Percentiles rank a stretch among this genome's conserved stretches.
Evolutionary conservation across 2,797 vertebrate genomes (phyloP).

Genomic region (Epinephelus coioides): DNA sequence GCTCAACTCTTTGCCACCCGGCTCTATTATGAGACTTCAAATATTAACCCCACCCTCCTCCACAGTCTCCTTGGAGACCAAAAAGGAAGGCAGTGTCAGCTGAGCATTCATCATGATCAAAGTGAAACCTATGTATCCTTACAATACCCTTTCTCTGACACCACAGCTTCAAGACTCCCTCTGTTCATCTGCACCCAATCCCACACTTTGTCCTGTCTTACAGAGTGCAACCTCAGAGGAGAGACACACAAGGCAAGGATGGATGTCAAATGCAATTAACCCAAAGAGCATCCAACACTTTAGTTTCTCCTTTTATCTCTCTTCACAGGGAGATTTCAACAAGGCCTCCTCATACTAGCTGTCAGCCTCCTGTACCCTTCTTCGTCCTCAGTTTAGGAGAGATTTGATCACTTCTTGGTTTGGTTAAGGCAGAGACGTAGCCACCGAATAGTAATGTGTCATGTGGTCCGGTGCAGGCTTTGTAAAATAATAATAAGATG

Average conservation of each 20-base stretch:
- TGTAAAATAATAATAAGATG: slow-evolving; percentile 7
- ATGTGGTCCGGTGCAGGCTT: slow-evolving; percentile 3
- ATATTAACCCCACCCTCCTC: slow-evolving; percentile 55
- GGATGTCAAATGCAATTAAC: slow-evolving; percentile 84
- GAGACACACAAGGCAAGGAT: slow-evolving; percentile 67
- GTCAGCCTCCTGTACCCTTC: slow-evolving; percentile 62
- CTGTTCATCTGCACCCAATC: slow-evolving; percentile 75
- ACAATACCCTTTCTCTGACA: slow-evolving; percentile 62
- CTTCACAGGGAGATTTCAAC: slow-evolving; percentile 73
- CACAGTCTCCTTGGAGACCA: slow-evolving; percentile 66
- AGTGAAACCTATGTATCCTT: slow-evolving; percentile 67
- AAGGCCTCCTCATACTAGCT: slow-evolving; percentile 53
- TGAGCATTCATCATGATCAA: slow-evolving; percentile 79
- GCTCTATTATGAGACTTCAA: slow-evolving; percentile 55
- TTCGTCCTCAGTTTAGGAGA: slow-evolving; percentile 56
- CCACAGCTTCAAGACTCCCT: slow-evolving; percentile 58
- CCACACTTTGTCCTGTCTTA: slow-evolving; percentile 80
- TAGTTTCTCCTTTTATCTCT: slow-evolving; percentile 78
- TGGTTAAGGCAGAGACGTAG: slow-evolving; percentile 29
- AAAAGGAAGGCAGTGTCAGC: slow-evolving; percentile 62
- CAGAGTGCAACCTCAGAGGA: slow-evolving; percentile 69
- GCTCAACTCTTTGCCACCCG: slow-evolving; percentile 19
- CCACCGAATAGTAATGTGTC: slow-evolving; percentile 42
- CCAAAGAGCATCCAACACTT: slow-evolving; percentile 74
- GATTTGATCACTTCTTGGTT: slow-evolving; percentile 59